Evolutionary conservation across 2,113 vertebrate species (phyloP).

Genomic region (Setophaga kirtlandii): DNA sequence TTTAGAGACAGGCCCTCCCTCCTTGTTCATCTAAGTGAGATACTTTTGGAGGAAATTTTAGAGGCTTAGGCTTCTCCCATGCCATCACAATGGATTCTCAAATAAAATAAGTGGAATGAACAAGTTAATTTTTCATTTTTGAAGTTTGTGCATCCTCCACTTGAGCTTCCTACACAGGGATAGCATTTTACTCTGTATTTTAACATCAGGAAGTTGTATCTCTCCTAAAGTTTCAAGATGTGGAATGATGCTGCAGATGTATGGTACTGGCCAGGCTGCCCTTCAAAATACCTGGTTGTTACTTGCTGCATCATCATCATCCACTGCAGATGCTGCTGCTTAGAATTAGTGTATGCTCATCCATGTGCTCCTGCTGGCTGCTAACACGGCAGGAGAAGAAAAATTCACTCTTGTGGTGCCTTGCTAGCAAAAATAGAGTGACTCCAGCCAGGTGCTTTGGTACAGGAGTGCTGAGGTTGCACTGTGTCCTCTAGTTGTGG

Average conservation of each 20-base stretch:
- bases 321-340: neutral
- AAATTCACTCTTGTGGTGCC: neutral
- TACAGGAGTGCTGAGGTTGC: neutral
- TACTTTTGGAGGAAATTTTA: neutral
- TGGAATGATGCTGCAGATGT: neutral
- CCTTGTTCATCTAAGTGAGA: neutral
- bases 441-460: neutral
- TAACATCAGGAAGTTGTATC: neutral
- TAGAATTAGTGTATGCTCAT: neutral
- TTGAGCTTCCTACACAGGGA: neutral
- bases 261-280: neutral
- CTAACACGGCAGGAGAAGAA: neutral
- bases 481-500: neutral
- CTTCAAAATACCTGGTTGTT: accelerated
- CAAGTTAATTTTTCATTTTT: neutral
- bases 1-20: neutral
- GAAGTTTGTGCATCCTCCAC: accelerated
- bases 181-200: neutral
- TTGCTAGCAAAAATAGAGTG: neutral
- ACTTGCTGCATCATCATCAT: neutral
- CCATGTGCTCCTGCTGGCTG: neutral
- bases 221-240: neutral
- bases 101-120: neutral
- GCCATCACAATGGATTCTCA: accelerated
- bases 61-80: neutral